Conservation (phyloP, 2,888 invertebrate species). For the Lepidocyrtinus sp. region DNA sequence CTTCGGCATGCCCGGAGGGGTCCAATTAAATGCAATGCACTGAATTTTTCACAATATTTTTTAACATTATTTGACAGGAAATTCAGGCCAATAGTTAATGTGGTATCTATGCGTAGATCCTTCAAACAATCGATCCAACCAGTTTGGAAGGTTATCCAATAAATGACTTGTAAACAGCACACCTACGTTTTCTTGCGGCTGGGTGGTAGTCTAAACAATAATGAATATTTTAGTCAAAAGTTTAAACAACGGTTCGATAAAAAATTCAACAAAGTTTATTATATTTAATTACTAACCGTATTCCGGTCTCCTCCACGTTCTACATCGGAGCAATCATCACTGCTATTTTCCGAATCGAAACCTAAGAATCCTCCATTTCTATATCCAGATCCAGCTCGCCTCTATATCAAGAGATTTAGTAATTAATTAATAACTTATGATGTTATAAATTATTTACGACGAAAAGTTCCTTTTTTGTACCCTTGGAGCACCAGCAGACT, state of each 20-base stretch:
- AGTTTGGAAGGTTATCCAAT: conserved; percentile 92
- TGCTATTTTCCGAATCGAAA: conserved; percentile 80
- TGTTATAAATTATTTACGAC: conserved; percentile 11
- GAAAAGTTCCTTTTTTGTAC: conserved; percentile 72
- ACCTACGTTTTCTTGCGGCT: conserved; percentile 70
- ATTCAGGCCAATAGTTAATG: conserved; percentile 99
- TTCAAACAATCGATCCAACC: conserved; percentile 97
- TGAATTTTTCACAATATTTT: too few relatives aligned
- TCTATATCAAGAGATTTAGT: conserved; percentile 34
- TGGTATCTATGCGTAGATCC: conserved; percentile 96
- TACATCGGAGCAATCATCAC: conserved; percentile 73
- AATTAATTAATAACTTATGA: conserved; percentile 21
- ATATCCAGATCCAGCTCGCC: conserved; percentile 66
- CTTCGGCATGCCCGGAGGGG: too few relatives aligned
- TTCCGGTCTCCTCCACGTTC: conserved; percentile 71
- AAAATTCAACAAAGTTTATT: not conserved
- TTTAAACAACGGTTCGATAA: not conserved
- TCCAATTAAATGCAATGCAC: too few relatives aligned
- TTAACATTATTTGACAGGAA: conserved; percentile 73
- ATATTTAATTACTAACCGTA: conserved; percentile 26
- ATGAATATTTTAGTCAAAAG: not conserved
- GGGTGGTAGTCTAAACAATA: conserved; percentile 9
- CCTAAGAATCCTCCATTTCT: conserved; percentile 85
- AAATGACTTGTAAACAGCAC: conserved; percentile 82
- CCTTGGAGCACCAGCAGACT: conserved; percentile 83